Conservation (phyloP, 2,113 vertebrate species). For the Paratilapia polleni region DNA sequence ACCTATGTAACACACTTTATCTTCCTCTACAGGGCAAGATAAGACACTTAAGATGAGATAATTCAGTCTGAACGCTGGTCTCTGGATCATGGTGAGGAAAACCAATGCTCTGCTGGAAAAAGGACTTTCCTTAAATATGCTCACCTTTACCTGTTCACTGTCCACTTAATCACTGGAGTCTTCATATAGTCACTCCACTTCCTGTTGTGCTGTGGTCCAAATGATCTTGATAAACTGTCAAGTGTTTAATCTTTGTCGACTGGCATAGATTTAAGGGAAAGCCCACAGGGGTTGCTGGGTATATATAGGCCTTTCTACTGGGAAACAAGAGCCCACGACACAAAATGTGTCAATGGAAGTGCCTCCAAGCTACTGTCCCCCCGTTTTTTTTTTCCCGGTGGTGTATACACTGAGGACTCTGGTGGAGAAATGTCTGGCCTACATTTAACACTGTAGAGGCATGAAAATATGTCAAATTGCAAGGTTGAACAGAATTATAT, state of each 20-base stretch:
- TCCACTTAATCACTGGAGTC: slow-evolving; percentile 17
- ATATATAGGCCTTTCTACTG: slow-evolving; percentile 35
- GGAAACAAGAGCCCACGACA: slow-evolving; percentile 41
- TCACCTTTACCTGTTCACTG: not conserved
- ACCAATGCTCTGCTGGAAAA: slow-evolving; percentile 9
- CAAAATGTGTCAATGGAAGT: slow-evolving; percentile 63
- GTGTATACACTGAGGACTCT: slow-evolving; percentile 18
- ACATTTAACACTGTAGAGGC: slow-evolving; percentile 58
- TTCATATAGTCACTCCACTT: slow-evolving; percentile 19
- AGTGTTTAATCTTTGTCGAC: slow-evolving; percentile 41
- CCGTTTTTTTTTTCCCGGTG: slow-evolving; percentile 23
- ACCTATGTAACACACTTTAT: slow-evolving; percentile 22
- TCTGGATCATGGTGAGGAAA: slow-evolving; percentile 38
- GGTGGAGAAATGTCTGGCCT: slow-evolving; percentile 55
- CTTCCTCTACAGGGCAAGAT: not conserved
- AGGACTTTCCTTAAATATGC: not conserved
- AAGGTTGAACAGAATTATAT: slow-evolving; percentile 39
- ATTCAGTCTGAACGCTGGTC: slow-evolving; percentile 27
- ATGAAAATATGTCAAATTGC: slow-evolving; percentile 59
- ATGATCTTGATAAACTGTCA: slow-evolving; percentile 44
- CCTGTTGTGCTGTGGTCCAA: slow-evolving; percentile 11
- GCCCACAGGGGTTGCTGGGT: slow-evolving; percentile 35
- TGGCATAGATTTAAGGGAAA: slow-evolving; percentile 50
- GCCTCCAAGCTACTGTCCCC: slow-evolving; percentile 47
- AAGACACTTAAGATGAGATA: slow-evolving; percentile 32